phyloP scores from a whole-genome alignment of 2,888 invertebrate species.

The Stictocephala bisonia region DNA sequence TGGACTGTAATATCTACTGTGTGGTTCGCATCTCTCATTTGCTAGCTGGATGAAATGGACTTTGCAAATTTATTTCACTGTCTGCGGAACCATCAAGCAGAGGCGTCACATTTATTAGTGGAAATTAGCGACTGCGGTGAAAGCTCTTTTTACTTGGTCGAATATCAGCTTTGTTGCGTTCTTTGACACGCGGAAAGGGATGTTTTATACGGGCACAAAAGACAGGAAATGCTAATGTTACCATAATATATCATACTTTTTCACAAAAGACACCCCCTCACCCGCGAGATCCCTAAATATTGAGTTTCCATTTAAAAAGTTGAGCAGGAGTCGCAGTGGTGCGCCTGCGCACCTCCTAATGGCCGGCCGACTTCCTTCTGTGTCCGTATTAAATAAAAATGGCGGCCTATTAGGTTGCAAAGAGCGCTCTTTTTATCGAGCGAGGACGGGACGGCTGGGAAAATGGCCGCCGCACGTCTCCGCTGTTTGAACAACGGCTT shows the following conservation, averaged over 20 bases:
- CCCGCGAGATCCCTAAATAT: slow-evolving; percentile 32
- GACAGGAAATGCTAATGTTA: slow-evolving; percentile 41
- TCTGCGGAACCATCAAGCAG: slow-evolving; percentile 10
- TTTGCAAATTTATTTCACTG: slow-evolving; percentile 4
- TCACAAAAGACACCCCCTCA: slow-evolving; percentile 40
- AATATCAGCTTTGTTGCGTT: slow-evolving; percentile 37
- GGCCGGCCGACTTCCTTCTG: slow-evolving; percentile 47
- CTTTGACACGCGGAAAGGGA: slow-evolving; percentile 38
- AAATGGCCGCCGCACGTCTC: slow-evolving; percentile 45
- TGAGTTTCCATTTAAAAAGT: slow-evolving; percentile 47
- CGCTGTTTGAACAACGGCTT: slow-evolving; percentile 41
- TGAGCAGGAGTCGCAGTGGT: slow-evolving; percentile 23
- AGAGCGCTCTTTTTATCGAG: slow-evolving; percentile 49
- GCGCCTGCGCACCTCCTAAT: slow-evolving; percentile 43
- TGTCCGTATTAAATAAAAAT: slow-evolving; percentile 51
- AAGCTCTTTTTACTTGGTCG: slow-evolving; percentile 29
- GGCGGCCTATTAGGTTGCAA: slow-evolving; percentile 50
- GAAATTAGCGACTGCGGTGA: slow-evolving; percentile 34
- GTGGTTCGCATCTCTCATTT: not conserved
- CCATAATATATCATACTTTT: slow-evolving; percentile 42
- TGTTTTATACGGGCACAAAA: slow-evolving; percentile 38
- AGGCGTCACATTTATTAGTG: slow-evolving; percentile 3
- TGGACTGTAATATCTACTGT: slow-evolving; percentile 17
- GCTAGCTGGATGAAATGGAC: not conserved
- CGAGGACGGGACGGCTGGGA: slow-evolving; percentile 39